Evolutionary conservation across 2,113 vertebrate species (phyloP).

Genomic region (Leptobrachium ailaonicum): DNA sequence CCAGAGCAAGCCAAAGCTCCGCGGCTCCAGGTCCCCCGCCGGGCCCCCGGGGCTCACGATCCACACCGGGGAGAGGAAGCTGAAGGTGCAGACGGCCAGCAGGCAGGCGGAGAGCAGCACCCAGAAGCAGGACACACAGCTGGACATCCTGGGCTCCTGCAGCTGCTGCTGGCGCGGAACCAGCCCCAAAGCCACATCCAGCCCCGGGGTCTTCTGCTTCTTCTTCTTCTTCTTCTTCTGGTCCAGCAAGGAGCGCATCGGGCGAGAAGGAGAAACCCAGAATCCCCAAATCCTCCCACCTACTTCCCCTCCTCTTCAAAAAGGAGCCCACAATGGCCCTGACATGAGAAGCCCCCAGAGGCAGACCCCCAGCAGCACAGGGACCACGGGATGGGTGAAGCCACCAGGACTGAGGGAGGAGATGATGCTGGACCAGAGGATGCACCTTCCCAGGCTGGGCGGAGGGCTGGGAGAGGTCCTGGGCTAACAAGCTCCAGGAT

Average conservation of each 20-base stretch:
- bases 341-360: slow-evolving; percentile 19
- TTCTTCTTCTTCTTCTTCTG: slow-evolving; percentile 71
- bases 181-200: slow-evolving; percentile 61
- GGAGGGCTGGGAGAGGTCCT: not conserved
- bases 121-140: slow-evolving; percentile 86
- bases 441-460: slow-evolving; percentile 12
- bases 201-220: slow-evolving; percentile 65
- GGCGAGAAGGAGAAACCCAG: slow-evolving; percentile 44
- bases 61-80: slow-evolving; percentile 86
- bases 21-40: slow-evolving; percentile 59
- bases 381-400: not conserved
- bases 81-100: slow-evolving; percentile 80
- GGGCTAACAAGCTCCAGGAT: not conserved
- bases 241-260: slow-evolving; percentile 77
- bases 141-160: slow-evolving; percentile 74
- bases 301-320: slow-evolving; percentile 16
- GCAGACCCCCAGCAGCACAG: too few relatives aligned
- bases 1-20: slow-evolving; percentile 84
- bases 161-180: slow-evolving; percentile 64
- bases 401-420: not conserved
- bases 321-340: not conserved
- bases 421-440: not conserved
- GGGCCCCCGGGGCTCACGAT: slow-evolving; percentile 62
- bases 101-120: slow-evolving; percentile 81
- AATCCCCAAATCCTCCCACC: slow-evolving; percentile 29